Evolutionary conservation across 2,113 vertebrate genomes (phyloP).

Genomic region (Machaerirhynchus nigripectus): DNA sequence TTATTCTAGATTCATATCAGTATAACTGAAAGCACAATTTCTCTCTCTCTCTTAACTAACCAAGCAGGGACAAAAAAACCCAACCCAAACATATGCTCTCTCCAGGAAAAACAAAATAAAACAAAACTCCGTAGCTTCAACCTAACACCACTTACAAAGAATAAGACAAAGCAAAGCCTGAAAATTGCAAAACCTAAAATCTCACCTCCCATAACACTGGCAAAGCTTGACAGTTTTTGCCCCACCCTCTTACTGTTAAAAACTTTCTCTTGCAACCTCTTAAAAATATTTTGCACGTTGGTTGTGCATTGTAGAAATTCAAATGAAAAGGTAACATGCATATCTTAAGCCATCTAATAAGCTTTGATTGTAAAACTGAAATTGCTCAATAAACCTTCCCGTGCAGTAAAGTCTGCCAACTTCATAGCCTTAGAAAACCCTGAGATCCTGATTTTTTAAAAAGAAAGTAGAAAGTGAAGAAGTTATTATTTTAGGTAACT

Average conservation of each 20-base stretch:
- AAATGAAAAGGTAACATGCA: background rate
- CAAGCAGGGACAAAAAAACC: background rate
- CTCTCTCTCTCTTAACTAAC: background rate
- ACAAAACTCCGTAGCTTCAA: background rate
- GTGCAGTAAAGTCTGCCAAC: background rate
- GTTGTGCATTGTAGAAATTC: background rate
- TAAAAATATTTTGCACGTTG: background rate
- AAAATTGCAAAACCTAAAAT: background rate
- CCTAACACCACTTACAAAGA: background rate
- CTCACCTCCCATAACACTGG: background rate
- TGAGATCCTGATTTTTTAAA: background rate
- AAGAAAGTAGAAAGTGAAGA: background rate
- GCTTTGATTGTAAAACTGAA: background rate
- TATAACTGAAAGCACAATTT: background rate
- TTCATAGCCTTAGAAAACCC: background rate
- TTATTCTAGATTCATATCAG: background rate
- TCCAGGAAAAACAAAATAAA: background rate
- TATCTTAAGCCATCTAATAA: background rate
- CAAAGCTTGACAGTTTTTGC: background rate
- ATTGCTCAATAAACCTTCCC: background rate
- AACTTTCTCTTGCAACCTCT: background rate
- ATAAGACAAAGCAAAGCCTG: background rate
- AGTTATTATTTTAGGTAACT: background rate
- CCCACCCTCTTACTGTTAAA: background rate
- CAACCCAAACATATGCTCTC: background rate